A percentile compares a stretch with the other conserved stretches of the same genome.
Evolutionary conservation across 2,888 invertebrate genomes (phyloP).

Genomic region (Parnassius apollo): DNA sequence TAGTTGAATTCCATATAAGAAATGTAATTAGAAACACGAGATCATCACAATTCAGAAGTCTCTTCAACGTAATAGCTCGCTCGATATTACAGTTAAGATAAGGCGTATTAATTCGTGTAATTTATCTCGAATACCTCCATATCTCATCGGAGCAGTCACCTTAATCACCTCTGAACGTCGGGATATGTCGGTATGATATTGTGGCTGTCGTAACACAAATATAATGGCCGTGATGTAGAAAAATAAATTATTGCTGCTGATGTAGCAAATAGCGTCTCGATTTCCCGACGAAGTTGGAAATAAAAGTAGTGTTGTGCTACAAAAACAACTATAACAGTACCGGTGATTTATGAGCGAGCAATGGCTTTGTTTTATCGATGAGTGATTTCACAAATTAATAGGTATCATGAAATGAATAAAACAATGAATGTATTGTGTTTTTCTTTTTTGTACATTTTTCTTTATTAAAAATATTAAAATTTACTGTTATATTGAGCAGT

Average conservation of each 20-base stretch:
- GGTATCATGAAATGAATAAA: conserved; percentile 1
- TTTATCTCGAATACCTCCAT: conserved; percentile 29
- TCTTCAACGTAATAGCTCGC: conserved; percentile 2
- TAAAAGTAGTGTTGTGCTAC: background rate
- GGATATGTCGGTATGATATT: conserved; percentile 21
- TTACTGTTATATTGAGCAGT: too few species aligned
- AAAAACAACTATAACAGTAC: background rate
- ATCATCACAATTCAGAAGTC: conserved; percentile 18
- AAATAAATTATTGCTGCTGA: conserved; percentile 11
- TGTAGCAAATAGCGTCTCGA: conserved; percentile 2
- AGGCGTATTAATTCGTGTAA: conserved; percentile 30
- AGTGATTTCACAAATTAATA: conserved; percentile 4
- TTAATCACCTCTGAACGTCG: conserved; percentile 25
- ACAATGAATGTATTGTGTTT: too few species aligned
- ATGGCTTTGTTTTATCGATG: background rate
- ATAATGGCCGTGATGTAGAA: conserved; percentile 15
- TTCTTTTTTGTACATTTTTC: too few species aligned
- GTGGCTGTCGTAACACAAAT: conserved; percentile 10
- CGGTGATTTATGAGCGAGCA: background rate
- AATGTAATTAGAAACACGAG: conserved; percentile 9
- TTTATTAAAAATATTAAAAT: too few species aligned
- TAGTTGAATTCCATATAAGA: background rate
- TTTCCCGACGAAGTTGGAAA: background rate
- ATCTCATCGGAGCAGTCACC: conserved; percentile 26
- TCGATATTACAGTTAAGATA: conserved; percentile 25